phyloP scores from a whole-genome alignment of 1,140 invertebrate species.

The Octopus bimaculoides region DNA sequence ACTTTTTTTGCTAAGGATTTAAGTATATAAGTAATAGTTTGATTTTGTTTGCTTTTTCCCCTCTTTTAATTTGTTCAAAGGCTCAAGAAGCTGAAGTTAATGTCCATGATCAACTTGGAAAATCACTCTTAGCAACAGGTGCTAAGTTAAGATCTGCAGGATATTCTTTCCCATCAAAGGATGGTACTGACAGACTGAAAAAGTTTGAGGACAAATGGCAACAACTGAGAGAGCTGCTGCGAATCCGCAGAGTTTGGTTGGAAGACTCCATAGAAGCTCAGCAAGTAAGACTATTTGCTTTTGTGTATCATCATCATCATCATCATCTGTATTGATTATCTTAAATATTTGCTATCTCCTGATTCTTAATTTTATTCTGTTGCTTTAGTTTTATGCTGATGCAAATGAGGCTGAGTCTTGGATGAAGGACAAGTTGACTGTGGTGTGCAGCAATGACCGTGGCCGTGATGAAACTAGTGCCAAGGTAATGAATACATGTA shows the following conservation, averaged over 20 bases:
- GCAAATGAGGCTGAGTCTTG: slow-evolving; percentile 97
- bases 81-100: slow-evolving; percentile 87
- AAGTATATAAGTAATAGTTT: too few species aligned
- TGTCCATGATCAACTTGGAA: slow-evolving; percentile 74
- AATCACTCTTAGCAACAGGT: slow-evolving; percentile 73
- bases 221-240: slow-evolving; percentile 77
- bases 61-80: slow-evolving; percentile 44
- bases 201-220: slow-evolving; percentile 83
- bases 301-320: too few species aligned
- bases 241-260: slow-evolving; percentile 78
- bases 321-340: background rate
- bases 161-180: slow-evolving; percentile 16
- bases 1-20: too few species aligned
- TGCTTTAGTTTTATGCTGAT: slow-evolving; percentile 83
- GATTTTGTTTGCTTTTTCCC: background rate
- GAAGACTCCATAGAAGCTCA: slow-evolving; percentile 93
- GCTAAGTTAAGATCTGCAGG: slow-evolving; percentile 60
- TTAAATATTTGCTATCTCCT: background rate
- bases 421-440: slow-evolving; percentile 95
- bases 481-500: slow-evolving; percentile 52
- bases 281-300: slow-evolving; percentile 60
- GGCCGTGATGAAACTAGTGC: slow-evolving; percentile 93
- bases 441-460: slow-evolving; percentile 98
- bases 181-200: slow-evolving; percentile 65
- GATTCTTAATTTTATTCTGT: background rate